Base-by-base conservation (phyloP, 2,113 vertebrate species). In the Xyliphius kryptos region DNA sequence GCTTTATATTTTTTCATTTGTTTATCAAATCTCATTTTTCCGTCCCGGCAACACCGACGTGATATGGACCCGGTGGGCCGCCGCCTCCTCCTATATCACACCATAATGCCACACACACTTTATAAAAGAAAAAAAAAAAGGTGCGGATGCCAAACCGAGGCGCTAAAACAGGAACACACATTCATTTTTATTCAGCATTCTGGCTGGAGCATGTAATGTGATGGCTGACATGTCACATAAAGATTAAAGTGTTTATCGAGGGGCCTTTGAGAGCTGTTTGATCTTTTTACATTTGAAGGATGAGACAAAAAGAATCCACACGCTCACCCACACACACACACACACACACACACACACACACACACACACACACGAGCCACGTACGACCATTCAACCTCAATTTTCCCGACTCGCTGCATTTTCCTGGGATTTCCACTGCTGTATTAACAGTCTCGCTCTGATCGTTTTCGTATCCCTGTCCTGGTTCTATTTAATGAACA, bases 391-490 rank as follows among this genome's bases (percentile, higher is more conserved):
- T 49, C 16, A 61, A 41, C 37, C 41, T 50, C 46, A 53, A 22
- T 60, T 51, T 63, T 13, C 36, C 32, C n/a, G 6, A 1, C 41
- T 47, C 40, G 54, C 41, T 48, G 10, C 21, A 22, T 48, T 68
- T 58, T 66, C 52, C 38, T 17, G 32, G 50, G 17, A 54, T 21
- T 56, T 41, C 77, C 72, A 67, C 22, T 26, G 22, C 22, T 6
- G 6, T 26, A 26, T 26, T 26, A 26, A 26, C 22, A 26, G 22
- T 6, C 22, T 26, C 22, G 22, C 22, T 26, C 38, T 52, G 40
- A 26, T 62, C 49, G 56, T 55, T 72, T 70, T 68, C 46, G 41
- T 68, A 78, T 59, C 63, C 59, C 50, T 57, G 59, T 55, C 68
- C 68, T 64, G 62, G 22, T 26, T 70, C 61, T 16, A 40, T 47